Evolutionary conservation across 2,113 vertebrate species (phyloP).

Genomic region (Planiliza haematocheilus): DNA sequence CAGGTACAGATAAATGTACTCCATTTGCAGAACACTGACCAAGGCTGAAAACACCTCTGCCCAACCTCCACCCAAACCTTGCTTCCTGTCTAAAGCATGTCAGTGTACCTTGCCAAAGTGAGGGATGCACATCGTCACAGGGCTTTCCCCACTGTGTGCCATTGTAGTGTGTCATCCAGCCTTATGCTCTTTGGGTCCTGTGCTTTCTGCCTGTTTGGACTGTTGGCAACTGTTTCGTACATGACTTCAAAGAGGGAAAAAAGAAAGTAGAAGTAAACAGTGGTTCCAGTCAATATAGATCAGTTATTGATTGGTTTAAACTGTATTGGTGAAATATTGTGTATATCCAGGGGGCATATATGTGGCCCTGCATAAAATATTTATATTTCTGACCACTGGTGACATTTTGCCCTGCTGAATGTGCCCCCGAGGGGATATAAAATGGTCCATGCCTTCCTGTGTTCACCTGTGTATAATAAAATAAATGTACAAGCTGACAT

Average conservation of each 20-base stretch:
- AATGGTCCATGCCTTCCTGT: constrained; percentile 55
- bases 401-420: constrained; percentile 54
- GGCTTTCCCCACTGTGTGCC: neutral
- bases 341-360: constrained; percentile 39
- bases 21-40: constrained; percentile 46
- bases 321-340: constrained; percentile 45
- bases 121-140: constrained; percentile 19
- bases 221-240: constrained; percentile 15
- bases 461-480: constrained; percentile 66
- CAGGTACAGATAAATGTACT: constrained; percentile 50
- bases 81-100: constrained; percentile 55
- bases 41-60: constrained; percentile 14
- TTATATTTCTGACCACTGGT: constrained; percentile 51
- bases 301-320: constrained; percentile 35
- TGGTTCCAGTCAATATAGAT: constrained; percentile 29
- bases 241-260: constrained; percentile 5
- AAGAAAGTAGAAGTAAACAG: neutral
- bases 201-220: constrained; percentile 37
- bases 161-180: constrained; percentile 29
- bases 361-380: constrained; percentile 42
- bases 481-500: constrained; percentile 68
- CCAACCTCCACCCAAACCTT: neutral
- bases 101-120: constrained; percentile 41
- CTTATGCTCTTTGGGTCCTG: constrained; percentile 18
- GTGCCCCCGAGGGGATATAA: constrained; percentile 41